Percentiles rank a stretch among this genome's conserved stretches.
Conservation (phyloP, 2,797 vertebrate species). For the Rhinatrema bivittatum region DNA sequence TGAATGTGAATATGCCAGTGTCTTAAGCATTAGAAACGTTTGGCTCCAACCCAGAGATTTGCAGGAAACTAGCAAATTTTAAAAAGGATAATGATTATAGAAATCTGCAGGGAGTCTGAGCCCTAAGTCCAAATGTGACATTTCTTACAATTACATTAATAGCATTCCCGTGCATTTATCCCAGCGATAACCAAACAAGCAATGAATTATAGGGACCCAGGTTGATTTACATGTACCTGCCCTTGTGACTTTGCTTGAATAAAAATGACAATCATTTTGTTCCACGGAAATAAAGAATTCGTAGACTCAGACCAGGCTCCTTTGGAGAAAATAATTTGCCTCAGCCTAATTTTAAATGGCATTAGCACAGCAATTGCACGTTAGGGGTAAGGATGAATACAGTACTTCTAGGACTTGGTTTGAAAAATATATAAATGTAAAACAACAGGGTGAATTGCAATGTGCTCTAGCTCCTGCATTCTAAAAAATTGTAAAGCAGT, state of each 20-base stretch:
- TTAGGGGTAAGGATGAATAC: conserved; percentile 47
- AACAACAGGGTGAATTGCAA: conserved; percentile 22
- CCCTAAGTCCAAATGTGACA: conserved; percentile 33
- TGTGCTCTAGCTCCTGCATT: conserved; percentile 28
- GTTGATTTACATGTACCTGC: conserved; percentile 32
- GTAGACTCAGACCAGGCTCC: too few species aligned
- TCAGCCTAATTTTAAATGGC: conserved; percentile 44
- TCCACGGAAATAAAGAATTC: conserved; percentile 38
- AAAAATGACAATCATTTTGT: conserved; percentile 41
- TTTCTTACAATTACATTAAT: conserved; percentile 44
- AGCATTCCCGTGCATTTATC: conserved; percentile 48
- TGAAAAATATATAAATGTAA: conserved; percentile 32
- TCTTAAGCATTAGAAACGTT: conserved; percentile 22
- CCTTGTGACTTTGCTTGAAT: conserved; percentile 39
- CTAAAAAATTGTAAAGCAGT: conserved; percentile 41
- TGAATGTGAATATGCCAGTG: conserved; percentile 31
- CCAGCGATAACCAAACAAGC: conserved; percentile 38
- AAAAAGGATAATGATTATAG: conserved; percentile 31
- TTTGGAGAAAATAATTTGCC: conserved; percentile 48
- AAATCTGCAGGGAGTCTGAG: conserved; percentile 32
- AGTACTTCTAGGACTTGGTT: conserved; percentile 16
- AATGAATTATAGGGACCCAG: conserved; percentile 42
- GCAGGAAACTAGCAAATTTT: conserved; percentile 10
- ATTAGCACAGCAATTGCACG: conserved; percentile 47
- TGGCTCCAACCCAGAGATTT: conserved; percentile 28